phyloP scores from a whole-genome alignment of 2,888 invertebrate genomes.

The Cosmorhoe ocellata region DNA sequence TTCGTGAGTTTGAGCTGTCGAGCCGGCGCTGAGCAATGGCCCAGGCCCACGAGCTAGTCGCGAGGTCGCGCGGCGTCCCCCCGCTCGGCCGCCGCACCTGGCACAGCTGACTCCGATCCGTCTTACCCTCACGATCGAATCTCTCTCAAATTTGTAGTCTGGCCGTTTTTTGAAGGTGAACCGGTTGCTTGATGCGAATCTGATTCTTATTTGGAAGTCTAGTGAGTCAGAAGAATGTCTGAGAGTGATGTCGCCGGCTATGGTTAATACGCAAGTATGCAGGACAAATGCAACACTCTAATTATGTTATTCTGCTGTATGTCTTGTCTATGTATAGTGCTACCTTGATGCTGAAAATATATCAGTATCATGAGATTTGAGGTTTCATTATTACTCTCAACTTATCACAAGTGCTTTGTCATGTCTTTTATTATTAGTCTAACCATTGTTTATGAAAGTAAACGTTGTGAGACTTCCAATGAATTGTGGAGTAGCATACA shows the following conservation, averaged over 20 bases:
- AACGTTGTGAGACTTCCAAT: too few relatives aligned
- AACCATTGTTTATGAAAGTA: too few relatives aligned
- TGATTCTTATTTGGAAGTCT: constrained; percentile 38
- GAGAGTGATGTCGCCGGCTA: constrained; percentile 33
- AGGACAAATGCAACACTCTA: constrained; percentile 26
- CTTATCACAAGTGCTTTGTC: too few relatives aligned
- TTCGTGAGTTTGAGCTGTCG: constrained; percentile 40
- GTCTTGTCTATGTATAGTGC: constrained; percentile 10
- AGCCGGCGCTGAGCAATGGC: constrained; percentile 40
- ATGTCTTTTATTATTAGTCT: too few relatives aligned
- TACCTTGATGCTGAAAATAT: constrained; percentile 6
- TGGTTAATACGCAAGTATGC: constrained; percentile 30
- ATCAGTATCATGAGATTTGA: too few relatives aligned
- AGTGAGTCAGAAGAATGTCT: constrained; percentile 39
- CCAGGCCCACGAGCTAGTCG: constrained; percentile 25
- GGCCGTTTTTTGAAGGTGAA: constrained; percentile 38
- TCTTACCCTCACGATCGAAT: constrained; percentile 34
- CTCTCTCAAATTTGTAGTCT: constrained; percentile 21
- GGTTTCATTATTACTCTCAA: too few relatives aligned
- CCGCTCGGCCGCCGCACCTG: constrained; percentile 33
- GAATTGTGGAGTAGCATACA: too few relatives aligned
- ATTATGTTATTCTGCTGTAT: constrained; percentile 24
- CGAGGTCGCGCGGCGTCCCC: constrained; percentile 7
- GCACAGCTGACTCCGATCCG: constrained; percentile 39
- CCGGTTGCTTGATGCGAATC: constrained; percentile 34